phyloP scores from a whole-genome alignment of 2,888 invertebrate species.

The Netelia fuscicornis region DNA sequence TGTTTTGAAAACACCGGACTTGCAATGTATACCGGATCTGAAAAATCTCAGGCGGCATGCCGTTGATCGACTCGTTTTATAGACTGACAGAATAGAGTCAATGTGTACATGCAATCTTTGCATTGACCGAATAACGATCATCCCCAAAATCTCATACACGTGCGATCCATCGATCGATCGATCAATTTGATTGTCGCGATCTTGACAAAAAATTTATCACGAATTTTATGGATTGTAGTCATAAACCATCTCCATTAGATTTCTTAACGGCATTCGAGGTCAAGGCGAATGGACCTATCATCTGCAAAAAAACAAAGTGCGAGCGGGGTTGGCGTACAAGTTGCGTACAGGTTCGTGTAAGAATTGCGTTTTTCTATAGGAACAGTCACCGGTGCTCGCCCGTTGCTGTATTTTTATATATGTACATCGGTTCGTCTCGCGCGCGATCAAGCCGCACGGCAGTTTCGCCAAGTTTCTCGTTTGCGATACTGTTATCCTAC shows the following conservation, averaged over 20 bases:
- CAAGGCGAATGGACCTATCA: constrained; percentile 28
- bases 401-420: constrained; percentile 20
- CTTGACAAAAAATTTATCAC: not conserved
- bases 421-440: constrained; percentile 17
- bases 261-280: not conserved
- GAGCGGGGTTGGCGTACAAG: constrained; percentile 44
- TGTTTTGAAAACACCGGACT: constrained; percentile 70
- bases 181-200: constrained; percentile 47
- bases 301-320: not conserved
- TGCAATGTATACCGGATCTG: constrained; percentile 68
- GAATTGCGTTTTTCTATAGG: constrained; percentile 54
- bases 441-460: constrained; percentile 27
- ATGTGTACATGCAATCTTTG: not conserved
- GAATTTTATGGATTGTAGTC: constrained; percentile 15
- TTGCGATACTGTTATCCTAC: constrained; percentile 58
- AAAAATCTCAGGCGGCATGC: constrained; percentile 62
- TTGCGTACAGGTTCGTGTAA: constrained; percentile 37
- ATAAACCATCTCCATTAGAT: constrained; percentile 30
- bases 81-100: constrained; percentile 42
- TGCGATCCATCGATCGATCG: not conserved
- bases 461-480: constrained; percentile 47
- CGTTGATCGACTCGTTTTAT: constrained; percentile 65
- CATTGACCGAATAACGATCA: not conserved
- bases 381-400: constrained; percentile 52
- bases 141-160: not conserved